These are phyloP conservation scores for Halcyon chelicuti DNA, from an alignment of 2,797 vertebrate species.

Conservation along the genomic window DNA sequence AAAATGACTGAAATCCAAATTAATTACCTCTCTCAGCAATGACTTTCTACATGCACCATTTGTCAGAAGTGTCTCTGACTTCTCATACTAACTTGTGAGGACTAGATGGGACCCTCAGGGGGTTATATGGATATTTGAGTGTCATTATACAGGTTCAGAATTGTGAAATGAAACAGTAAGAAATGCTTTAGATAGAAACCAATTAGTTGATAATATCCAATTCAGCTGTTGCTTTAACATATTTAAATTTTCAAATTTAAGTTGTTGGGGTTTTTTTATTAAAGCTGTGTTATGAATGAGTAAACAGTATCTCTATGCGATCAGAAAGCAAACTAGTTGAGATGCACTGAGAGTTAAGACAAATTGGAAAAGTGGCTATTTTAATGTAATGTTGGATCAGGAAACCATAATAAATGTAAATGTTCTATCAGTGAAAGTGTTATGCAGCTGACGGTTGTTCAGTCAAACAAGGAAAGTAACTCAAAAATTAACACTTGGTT, in stretches of 20 bases:
- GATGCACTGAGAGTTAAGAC: background rate
- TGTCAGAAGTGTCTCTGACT: background rate
- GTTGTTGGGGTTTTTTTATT: fast-evolving
- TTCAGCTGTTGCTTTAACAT: background rate
- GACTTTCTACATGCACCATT: background rate
- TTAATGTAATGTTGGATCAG: background rate
- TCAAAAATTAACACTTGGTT: background rate
- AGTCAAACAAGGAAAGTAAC: background rate
- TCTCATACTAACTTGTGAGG: background rate
- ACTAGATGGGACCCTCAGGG: background rate
- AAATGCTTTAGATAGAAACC: background rate
- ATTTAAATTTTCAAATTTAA: background rate
- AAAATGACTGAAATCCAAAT: background rate
- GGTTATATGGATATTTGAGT: background rate
- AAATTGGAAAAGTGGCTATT: background rate
- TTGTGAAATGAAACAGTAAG: background rate
- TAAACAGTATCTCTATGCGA: background rate
- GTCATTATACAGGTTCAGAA: background rate
- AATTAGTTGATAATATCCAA: background rate
- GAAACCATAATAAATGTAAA: background rate
- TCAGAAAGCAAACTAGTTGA: background rate
- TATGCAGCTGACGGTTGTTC: background rate
- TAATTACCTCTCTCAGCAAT: background rate
- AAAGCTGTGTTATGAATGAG: background rate
- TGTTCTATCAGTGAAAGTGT: background rate